Base-by-base conservation (phyloP, 2,113 vertebrate genomes). In the Mus spicilegus region DNA sequence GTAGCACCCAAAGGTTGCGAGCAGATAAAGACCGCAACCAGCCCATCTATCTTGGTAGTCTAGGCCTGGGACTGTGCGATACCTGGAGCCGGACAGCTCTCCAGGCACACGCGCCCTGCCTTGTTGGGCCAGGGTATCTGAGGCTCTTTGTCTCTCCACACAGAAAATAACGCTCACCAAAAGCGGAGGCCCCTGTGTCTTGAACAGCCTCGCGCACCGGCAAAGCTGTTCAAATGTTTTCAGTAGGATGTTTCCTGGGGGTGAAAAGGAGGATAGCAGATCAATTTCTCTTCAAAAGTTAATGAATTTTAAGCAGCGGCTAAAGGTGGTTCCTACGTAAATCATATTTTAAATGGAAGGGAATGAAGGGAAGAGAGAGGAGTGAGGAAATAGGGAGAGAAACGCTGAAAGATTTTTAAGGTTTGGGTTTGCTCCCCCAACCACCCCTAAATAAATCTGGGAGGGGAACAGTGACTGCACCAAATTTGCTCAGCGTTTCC, bases 71-170 rank as follows among this genome's bases (percentile, higher is more conserved):
- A 49, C 65, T 39, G 85, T 33, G 54, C 17, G 4, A 54, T 20
- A 58, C 54, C 85, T 20, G n/a, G 65, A 82, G 49, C 82, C 88
- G 10, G 0, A 81, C 58, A 89, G 16, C 49, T 78, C 58, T 91
- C 54, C 1, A 6, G 76, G 22, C 42, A 84, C 49, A n/a, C 5
- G 30, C 77, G 36, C 94, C 56, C 0, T 46, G 94, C 76, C 87
- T 93, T 36, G 1, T 81, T 7, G 10, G 89, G 81, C 80, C 42
- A 4, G 90, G 58, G 51, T 54, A 33, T 95, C 91, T 39, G 84
- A 87, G 93, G 86, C 78, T 97, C 98, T 98, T 98, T 98, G 97
- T 98, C 90, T 97, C 73, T 36, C 24, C 1, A 75, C n/a, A 56
- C 93, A 49, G 82, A 87, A 82, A 94, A 96, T 90, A 9, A 49